A percentile compares a stretch with the other conserved stretches of the same genome.
These are phyloP conservation scores for Enoplosus armatus DNA, from an alignment of 2,797 vertebrate genomes.

Conservation along the genomic window DNA sequence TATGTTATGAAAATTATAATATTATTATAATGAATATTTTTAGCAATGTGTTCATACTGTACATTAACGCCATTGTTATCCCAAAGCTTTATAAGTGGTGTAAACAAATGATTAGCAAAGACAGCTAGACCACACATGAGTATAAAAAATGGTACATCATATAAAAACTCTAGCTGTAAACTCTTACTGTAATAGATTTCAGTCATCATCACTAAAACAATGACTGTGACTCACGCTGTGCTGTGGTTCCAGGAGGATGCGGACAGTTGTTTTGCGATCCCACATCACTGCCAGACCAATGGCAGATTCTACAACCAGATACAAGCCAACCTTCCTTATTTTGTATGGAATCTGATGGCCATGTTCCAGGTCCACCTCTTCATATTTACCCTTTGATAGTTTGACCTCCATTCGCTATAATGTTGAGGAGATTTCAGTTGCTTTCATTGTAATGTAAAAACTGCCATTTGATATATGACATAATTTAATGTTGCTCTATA, in stretches of 20 bases:
- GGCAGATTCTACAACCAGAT: conserved; percentile 79
- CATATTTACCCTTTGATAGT: conserved; percentile 74
- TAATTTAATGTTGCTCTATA: no score
- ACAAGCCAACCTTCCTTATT: conserved; percentile 77
- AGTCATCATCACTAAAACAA: conserved; percentile 7
- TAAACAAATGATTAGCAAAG: not conserved
- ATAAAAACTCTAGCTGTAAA: not conserved
- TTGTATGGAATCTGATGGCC: conserved; percentile 64
- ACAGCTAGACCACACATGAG: not conserved
- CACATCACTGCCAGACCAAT: conserved; percentile 84
- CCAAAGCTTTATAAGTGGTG: not conserved
- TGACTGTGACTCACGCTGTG: conserved; percentile 77
- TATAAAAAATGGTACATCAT: not conserved
- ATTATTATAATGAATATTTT: no score
- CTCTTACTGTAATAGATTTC: conserved; percentile 6
- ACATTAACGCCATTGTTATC: not conserved
- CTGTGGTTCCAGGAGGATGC: conserved; percentile 79
- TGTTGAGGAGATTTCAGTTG: conserved; percentile 16
- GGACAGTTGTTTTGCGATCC: conserved; percentile 86
- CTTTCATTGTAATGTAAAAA: not conserved
- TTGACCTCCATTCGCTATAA: conserved; percentile 80
- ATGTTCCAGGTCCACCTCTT: conserved; percentile 29
- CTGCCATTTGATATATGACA: not conserved
- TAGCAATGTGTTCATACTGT: not conserved
- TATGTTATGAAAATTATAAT: not conserved